phyloP scores from a whole-genome alignment of 1,140 invertebrate species.

The Zeugodacus cucurbitae region DNA sequence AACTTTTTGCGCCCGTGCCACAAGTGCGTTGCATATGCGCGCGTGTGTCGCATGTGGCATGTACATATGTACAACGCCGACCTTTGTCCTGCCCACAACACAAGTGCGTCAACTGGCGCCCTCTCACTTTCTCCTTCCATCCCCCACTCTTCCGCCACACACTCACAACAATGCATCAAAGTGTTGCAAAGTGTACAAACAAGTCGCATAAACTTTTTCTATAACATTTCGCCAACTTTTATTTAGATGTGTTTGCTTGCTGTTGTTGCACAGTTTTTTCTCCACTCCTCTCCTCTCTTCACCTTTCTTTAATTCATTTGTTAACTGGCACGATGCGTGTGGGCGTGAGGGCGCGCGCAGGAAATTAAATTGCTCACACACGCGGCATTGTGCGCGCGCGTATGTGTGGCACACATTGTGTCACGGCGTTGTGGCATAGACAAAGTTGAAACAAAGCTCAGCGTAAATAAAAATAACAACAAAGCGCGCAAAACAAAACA shows the following conservation, averaged over 20 bases:
- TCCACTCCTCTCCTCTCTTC: not conserved
- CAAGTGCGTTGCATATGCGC: not conserved
- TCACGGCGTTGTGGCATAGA: not conserved
- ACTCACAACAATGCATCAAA: constrained; percentile 8
- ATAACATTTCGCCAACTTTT: not conserved
- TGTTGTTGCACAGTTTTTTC: not conserved
- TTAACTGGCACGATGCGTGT: not conserved
- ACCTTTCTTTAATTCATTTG: not conserved
- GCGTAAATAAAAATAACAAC: not conserved
- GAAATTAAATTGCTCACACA: constrained; percentile 28
- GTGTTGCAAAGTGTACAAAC: not conserved
- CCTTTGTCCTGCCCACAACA: not conserved
- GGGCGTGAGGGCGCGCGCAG: not conserved
- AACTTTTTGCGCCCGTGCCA: not conserved
- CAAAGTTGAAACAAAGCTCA: constrained; percentile 12
- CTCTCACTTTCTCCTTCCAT: not conserved
- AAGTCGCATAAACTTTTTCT: constrained; percentile 31
- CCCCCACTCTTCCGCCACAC: not conserved
- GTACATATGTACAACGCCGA: not conserved
- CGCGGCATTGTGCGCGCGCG: not conserved
- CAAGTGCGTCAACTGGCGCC: not conserved
- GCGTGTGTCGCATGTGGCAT: not conserved
- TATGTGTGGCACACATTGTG: constrained; percentile 14
- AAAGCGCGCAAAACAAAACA: constrained; percentile 17
- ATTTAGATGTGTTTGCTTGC: not conserved